Evolutionary conservation across 2,113 vertebrate species (phyloP).

Genomic region (Arizona elegans): DNA sequence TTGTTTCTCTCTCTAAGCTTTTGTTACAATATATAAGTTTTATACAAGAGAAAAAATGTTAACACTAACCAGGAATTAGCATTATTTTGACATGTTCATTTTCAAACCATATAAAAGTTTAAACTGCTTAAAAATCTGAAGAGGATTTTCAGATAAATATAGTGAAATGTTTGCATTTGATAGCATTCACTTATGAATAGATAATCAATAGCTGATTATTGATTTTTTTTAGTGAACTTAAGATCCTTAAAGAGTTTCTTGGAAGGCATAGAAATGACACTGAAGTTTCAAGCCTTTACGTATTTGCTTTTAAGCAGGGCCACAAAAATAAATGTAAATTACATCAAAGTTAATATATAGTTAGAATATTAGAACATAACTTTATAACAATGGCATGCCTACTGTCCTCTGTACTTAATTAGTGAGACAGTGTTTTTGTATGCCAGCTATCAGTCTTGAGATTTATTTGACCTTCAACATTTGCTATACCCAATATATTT

Average conservation of each 20-base stretch:
- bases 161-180: neutral
- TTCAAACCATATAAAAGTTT: slow-evolving; percentile 1
- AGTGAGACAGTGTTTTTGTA: neutral
- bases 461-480: neutral
- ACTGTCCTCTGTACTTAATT: neutral
- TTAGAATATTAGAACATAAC: neutral
- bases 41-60: neutral
- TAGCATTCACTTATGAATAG: neutral
- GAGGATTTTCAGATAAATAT: neutral
- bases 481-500: neutral
- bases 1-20: neutral
- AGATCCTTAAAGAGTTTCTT: neutral
- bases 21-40: slow-evolving; percentile 14
- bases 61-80: neutral
- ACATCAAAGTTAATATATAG: neutral
- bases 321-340: neutral
- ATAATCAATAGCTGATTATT: neutral
- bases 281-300: neutral
- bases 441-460: neutral
- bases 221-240: neutral
- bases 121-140: neutral
- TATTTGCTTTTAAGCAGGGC: neutral
- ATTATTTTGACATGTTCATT: neutral
- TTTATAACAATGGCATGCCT: neutral
- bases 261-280: neutral